phyloP scores from a whole-genome alignment of 30 jellyfish, hydroid and myxozoan species.

The Turritopsis dohrnii region DNA sequence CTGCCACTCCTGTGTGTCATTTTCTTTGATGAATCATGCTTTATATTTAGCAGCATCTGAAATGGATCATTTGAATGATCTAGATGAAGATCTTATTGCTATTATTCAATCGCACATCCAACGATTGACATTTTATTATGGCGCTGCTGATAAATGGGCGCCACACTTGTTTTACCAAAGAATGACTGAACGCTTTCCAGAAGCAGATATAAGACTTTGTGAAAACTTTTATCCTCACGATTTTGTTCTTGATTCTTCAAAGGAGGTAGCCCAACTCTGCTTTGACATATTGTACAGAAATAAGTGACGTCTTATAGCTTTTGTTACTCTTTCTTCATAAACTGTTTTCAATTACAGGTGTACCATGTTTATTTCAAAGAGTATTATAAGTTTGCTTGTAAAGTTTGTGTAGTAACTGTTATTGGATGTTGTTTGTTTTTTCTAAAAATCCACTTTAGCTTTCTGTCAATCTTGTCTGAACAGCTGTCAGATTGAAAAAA shows the following conservation, averaged over 20 bases:
- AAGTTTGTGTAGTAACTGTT: too few relatives aligned
- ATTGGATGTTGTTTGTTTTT: too few relatives aligned
- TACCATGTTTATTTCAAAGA: too few relatives aligned
- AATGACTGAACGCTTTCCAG: slow-evolving; percentile 65
- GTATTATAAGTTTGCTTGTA: too few relatives aligned
- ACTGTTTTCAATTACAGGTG: too few relatives aligned
- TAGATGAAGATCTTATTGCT: slow-evolving; percentile 33
- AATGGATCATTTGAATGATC: slow-evolving; percentile 53
- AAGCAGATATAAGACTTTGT: slow-evolving; percentile 59
- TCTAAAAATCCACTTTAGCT: too few relatives aligned
- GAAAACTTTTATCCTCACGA: slow-evolving; percentile 60
- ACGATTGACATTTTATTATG: slow-evolving; percentile 63
- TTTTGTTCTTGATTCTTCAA: slow-evolving; percentile 76
- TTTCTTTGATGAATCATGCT: slow-evolving; percentile 63
- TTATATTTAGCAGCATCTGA: slow-evolving; percentile 66
- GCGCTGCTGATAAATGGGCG: slow-evolving; percentile 68
- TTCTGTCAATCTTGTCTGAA: too few relatives aligned
- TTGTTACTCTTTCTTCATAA: too few relatives aligned
- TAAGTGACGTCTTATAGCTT: too few relatives aligned
- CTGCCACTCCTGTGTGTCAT: slow-evolving; percentile 41
- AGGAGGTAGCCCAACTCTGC: slow-evolving; percentile 56
- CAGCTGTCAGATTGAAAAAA: too few relatives aligned
- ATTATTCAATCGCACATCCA: slow-evolving; percentile 30
- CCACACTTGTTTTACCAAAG: slow-evolving; percentile 59
- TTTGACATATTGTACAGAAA: slow-evolving; percentile 35